Evolutionary conservation across 2,113 vertebrate species (phyloP).

Genomic region (Elachura formosa): DNA sequence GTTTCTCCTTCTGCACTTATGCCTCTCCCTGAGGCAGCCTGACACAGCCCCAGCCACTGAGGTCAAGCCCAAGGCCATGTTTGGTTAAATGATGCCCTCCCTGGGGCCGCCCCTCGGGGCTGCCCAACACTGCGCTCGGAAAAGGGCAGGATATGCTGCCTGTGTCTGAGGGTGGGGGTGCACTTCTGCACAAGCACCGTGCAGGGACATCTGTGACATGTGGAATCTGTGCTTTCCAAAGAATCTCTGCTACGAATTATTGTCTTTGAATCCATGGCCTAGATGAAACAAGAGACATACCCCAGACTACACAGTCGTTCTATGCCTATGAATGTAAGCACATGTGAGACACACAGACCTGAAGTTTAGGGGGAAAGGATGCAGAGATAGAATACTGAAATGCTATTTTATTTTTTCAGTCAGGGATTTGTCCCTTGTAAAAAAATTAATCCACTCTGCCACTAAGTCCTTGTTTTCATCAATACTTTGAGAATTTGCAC

Average conservation of each 20-base stretch:
- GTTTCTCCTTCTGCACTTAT: neutral
- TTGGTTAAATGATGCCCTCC: neutral
- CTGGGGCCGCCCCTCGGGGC: fast-evolving
- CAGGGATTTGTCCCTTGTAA: neutral
- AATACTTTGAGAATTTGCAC: neutral
- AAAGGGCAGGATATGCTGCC: fast-evolving
- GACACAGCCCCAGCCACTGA: neutral
- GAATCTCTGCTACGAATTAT: neutral
- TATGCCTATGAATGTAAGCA: neutral
- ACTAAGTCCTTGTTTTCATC: neutral
- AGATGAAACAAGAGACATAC: neutral
- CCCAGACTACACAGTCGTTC: neutral
- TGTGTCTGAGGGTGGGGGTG: fast-evolving
- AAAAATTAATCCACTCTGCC: neutral
- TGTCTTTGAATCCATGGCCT: neutral
- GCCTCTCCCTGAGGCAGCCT: neutral
- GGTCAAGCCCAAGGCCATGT: neutral
- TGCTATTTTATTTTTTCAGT: neutral
- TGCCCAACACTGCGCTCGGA: neutral
- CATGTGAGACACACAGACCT: no score
- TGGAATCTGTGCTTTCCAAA: neutral
- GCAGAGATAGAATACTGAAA: neutral
- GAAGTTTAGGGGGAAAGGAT: neutral
- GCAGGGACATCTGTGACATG: neutral
- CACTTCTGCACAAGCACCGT: fast-evolving